Evolutionary conservation across 2,797 vertebrate species (phyloP).

Genomic region (Danio choprae): DNA sequence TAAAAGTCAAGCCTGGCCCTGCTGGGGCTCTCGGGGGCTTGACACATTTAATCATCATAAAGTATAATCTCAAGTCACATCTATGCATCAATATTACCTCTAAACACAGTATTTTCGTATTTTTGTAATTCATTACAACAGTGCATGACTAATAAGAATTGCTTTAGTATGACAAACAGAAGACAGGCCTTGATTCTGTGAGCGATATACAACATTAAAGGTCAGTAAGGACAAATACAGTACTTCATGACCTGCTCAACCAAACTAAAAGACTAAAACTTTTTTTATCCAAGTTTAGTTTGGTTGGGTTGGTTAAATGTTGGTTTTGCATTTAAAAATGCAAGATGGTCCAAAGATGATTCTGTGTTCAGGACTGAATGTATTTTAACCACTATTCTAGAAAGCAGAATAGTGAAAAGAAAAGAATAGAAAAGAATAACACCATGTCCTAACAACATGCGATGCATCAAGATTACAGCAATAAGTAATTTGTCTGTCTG

Average conservation of each 20-base stretch:
- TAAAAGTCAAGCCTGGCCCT: constrained; percentile 1
- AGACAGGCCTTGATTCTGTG: constrained; percentile 7
- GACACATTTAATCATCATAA: constrained; percentile 21
- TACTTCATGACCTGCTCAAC: background rate
- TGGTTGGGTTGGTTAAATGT: background rate
- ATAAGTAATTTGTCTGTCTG: no score
- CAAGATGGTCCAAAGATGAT: no score
- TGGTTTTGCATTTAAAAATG: background rate
- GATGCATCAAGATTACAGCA: no score
- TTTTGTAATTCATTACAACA: constrained; percentile 9
- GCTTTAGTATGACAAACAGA: constrained; percentile 1
- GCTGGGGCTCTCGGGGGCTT: constrained; percentile 1
- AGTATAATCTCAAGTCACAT: background rate
- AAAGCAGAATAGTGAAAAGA: no score
- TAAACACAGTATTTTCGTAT: background rate
- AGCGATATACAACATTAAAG: background rate
- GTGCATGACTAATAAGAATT: constrained; percentile 25
- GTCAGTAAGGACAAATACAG: background rate
- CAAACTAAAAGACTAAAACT: background rate
- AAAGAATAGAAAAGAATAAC: no score
- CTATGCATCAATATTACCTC: constrained; percentile 24
- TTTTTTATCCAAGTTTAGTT: background rate
- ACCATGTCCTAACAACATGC: no score
- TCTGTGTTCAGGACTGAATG: no score
- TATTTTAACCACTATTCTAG: no score